These are phyloP conservation scores for Hipparchia semele DNA, from an alignment of 2,888 invertebrate species.

Conservation along the genomic window DNA sequence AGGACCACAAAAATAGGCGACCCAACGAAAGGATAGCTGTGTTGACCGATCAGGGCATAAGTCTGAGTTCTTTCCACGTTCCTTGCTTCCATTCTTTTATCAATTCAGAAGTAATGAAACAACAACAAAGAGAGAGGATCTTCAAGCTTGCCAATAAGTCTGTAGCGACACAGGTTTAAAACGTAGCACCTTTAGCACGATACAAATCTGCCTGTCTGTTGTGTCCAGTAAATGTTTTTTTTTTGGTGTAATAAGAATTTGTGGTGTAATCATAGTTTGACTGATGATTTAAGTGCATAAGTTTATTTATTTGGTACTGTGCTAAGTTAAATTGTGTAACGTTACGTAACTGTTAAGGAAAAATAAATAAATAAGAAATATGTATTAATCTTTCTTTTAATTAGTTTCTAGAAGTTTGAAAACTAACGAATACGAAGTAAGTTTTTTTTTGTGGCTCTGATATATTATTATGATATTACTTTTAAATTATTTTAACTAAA, in stretches of 20 bases:
- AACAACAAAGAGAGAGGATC: slow-evolving; percentile 54
- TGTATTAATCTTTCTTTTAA: not conserved
- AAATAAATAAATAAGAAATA: slow-evolving; percentile 40
- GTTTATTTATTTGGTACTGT: slow-evolving; percentile 56
- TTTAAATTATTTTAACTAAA: not conserved
- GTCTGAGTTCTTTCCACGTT: slow-evolving; percentile 70
- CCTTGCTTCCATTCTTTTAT: slow-evolving; percentile 74
- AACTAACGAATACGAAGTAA: slow-evolving; percentile 37
- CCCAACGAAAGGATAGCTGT: slow-evolving; percentile 55
- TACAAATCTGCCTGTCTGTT: slow-evolving; percentile 22
- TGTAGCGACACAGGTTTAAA: slow-evolving; percentile 35
- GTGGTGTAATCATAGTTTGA: slow-evolving; percentile 47
- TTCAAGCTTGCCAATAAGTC: slow-evolving; percentile 38
- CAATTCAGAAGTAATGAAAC: slow-evolving; percentile 58
- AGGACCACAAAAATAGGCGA: slow-evolving; percentile 53
- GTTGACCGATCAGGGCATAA: slow-evolving; percentile 61
- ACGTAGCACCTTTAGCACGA: not conserved
- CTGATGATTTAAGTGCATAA: slow-evolving; percentile 43
- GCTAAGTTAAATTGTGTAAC: slow-evolving; percentile 69
- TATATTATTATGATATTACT: slow-evolving; percentile 8
- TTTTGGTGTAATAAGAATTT: slow-evolving; percentile 52
- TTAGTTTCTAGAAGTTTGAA: not conserved
- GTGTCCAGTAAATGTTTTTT: slow-evolving; percentile 42
- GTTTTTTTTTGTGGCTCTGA: slow-evolving; percentile 40
- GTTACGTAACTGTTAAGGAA: slow-evolving; percentile 57